Base-by-base conservation (phyloP, 1,140 invertebrate genomes). In the Sycophaga agraensis region DNA sequence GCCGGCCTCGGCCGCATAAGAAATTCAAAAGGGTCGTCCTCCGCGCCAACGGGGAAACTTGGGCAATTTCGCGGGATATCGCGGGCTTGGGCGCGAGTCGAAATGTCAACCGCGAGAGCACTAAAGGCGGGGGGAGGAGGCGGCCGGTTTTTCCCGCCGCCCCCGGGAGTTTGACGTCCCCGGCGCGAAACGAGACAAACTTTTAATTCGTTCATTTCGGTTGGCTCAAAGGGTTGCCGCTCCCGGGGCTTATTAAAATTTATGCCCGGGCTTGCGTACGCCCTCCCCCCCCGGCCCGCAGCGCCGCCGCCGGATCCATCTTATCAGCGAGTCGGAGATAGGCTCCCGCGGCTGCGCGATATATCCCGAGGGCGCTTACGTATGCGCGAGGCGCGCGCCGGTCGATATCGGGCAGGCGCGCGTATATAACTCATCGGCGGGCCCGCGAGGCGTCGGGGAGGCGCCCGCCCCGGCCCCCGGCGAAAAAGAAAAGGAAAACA, bases 181-280 rank as follows among this genome's bases (percentile, higher is more conserved):
- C 54, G 59, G 54, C 50, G 54, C 49, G 31, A 51, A 64, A 64
- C 55, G 68, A 68, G 69, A 69, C 53, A 76, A 77, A 77, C 73
- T 77, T 77, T 77, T 77, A 77, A 77, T 76, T 77, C 73, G 73
- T 75, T 77, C 72, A 77, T 77, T 76, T 77, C 69, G 59, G 53
- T 51, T 59, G 49, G 68, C 70, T 75, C 73, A 77, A 77, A 76
- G 75, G 73, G 75, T 75, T 72, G 64, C 50, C 63, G 68, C 34
- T 17, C 7, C 28, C 70, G 68, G 68, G 70, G 66, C 69, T 76
- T 75, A 76, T 77, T 77, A 77, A 77, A 77, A 77, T 77, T 75
- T 76, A 77, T 72, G 69, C 64, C 21, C 14, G 12, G 37, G 37
- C 54, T 35, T 28, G 34, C 22, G 46, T 7, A 21, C 16, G 17